Evolutionary conservation across 2,113 vertebrate genomes (phyloP), one percentile per base, ranked within the genome.

Genomic region (Tenebrosternarchus preto): DNA sequence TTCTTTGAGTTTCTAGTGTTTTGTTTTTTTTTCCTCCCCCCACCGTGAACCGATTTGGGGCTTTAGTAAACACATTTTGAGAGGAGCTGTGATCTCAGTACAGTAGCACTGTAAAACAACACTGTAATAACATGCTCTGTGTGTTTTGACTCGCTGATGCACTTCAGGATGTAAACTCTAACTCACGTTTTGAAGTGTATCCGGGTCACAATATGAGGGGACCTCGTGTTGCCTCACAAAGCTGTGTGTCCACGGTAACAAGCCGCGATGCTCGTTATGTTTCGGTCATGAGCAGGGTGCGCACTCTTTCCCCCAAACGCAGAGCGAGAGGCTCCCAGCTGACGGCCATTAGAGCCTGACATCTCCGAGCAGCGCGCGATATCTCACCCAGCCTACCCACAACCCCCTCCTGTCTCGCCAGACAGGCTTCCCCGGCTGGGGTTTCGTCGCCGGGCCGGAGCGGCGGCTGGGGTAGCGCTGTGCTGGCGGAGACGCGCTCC

Each of bases 171-270:
- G 25, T 33, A n/a, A 59, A 31, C 15, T 46, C 22, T 67, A 55
- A 81, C 69, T 74, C 55, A n/a, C n/a, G n/a, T n/a, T n/a, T 24
- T 5, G 9, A 50, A 66, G 56, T n/a, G n/a, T n/a, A n/a, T 61
- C 8, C n/a, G 2, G 43, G 72, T 68, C 29, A 33, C 78, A 79
- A 80, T 56, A 73, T 78, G 77, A 82, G 78, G 80, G 70, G 77
- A 80, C 43, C 29, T 84, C 80, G 85, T 77, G 82, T 81, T 84
- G 86, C 82, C 85, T 87, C 84, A 86, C 86, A 83, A 88, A 87
- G 60, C 55, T 81, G 76, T 55, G 79, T 77, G 64, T 86, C 73
- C 61, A 31, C 56, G 67, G 79, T 81, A 86, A 87, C 77, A 73
- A 84, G 86, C 85, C 86, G 84, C 86, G 81, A 55, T 64, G 73